These are phyloP conservation scores for Pangasianodon gigas DNA, from an alignment of 2,113 vertebrate genomes.

Conservation along the genomic window DNA sequence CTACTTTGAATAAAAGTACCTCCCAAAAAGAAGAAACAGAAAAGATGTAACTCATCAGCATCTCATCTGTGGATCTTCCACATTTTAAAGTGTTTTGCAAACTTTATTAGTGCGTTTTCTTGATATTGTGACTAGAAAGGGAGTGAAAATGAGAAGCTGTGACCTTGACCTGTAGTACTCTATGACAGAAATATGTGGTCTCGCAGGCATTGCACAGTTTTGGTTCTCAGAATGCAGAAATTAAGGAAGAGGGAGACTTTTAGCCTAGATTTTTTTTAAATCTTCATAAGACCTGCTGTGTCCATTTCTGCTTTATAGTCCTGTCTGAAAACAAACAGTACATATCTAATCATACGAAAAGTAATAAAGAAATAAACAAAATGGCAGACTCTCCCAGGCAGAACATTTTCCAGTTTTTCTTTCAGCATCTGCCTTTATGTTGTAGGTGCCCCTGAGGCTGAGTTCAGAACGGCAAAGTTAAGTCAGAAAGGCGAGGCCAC, in stretches of 20 bases:
- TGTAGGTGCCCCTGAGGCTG: background rate
- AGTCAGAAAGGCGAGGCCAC: constrained; percentile 46
- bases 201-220: background rate
- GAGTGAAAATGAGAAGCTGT: background rate
- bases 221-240: background rate
- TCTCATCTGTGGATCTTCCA: background rate
- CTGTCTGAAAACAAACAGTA: background rate
- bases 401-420: background rate
- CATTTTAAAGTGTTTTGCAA: background rate
- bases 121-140: background rate
- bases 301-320: background rate
- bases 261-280: background rate
- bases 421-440: background rate
- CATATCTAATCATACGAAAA: background rate
- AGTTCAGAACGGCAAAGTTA: constrained; percentile 26
- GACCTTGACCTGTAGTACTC: background rate
- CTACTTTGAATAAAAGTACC: background rate
- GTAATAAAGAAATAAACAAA: background rate
- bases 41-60: background rate
- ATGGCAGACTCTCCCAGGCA: background rate
- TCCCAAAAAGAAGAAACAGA: background rate
- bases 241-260: background rate
- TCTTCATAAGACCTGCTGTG: background rate
- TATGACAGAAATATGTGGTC: background rate
- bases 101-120: background rate